Evolutionary conservation across 2,888 invertebrate species (phyloP), one percentile per base, ranked within the genome.

Genomic region (Callyntrura guangdongensis): DNA sequence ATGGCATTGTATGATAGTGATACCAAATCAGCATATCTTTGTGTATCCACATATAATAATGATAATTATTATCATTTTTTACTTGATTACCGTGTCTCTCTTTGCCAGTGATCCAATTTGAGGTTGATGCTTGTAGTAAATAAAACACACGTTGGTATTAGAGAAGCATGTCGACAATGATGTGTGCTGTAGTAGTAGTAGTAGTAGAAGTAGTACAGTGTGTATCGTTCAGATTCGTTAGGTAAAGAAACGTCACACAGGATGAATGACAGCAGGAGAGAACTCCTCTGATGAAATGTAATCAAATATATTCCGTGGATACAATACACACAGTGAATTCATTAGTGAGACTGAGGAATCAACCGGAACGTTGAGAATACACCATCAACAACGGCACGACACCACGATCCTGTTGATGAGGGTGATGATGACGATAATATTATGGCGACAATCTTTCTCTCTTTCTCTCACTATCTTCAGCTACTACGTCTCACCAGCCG

Each of bases 211-310:
- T 83, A 84, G 14, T 36, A 9, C 25, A n/a, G 56, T 72, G 36
- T 86, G 9, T 84, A 69, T 84, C 69, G 45, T 82, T 84, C 22
- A 69, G 53, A 67, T 69, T 84, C 77, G 64, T 84, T 85, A 83
- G 72, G 88, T 56, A 84, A 82, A 81, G 69, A 89, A 89, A 85
- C 89, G 89, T 89, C 89, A 89, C 89, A 89, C 89, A 85, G 89
- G 89, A 89, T 89, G 89, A 89, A 85, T 89, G 89, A 89, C 89
- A 89, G 89, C 89, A 89, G 89, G 89, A 85, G 85, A 84, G 89
- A 89, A 89, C 89, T 89, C 84, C 89, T 84, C 89, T 89, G 89
- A 89, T 89, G 89, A 89, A 89, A 89, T 89, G 89, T 89, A 89
- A 89, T 89, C 89, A 89, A 89, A 89, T 89, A 83, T 89, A 85